Evolutionary conservation across 2,797 vertebrate genomes (phyloP).

Genomic region (Pseudochirops cupreus): DNA sequence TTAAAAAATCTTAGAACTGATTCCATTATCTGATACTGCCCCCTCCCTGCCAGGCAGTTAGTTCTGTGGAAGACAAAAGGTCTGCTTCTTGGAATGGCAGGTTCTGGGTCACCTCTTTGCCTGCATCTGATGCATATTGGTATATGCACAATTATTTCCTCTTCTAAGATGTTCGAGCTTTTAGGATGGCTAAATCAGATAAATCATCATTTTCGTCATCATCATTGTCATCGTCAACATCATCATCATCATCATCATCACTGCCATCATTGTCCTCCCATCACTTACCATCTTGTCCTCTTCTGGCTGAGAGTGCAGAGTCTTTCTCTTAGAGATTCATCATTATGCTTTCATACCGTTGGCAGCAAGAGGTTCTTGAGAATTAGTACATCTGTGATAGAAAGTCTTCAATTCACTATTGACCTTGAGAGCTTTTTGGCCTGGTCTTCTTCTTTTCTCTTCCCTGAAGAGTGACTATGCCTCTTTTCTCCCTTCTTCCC

Average conservation of each 20-base stretch:
- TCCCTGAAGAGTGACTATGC: neutral
- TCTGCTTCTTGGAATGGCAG: slow-evolving; percentile 61
- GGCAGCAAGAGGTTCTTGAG: slow-evolving; percentile 11
- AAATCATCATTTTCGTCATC: neutral
- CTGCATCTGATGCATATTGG: slow-evolving; percentile 2
- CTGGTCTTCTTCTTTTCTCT: neutral
- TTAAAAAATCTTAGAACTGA: neutral
- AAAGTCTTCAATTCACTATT: neutral
- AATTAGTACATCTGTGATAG: slow-evolving; percentile 7
- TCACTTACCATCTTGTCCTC: slow-evolving; percentile 22
- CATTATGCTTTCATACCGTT: slow-evolving; percentile 29
- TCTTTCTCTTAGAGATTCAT: slow-evolving; percentile 13
- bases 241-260: neutral
- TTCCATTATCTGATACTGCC: neutral
- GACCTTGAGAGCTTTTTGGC: slow-evolving; percentile 6
- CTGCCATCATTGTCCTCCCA: neutral
- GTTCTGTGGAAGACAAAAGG: slow-evolving; percentile 66
- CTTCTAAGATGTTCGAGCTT: slow-evolving; percentile 37
- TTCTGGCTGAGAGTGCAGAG: neutral
- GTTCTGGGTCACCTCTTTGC: slow-evolving; percentile 46
- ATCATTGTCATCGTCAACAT: neutral
- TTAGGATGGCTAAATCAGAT: slow-evolving; percentile 23
- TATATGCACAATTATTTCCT: neutral
- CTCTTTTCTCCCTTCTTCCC: neutral
- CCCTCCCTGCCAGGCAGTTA: slow-evolving; percentile 59